These are phyloP conservation scores for Athrips mouffetella DNA, from an alignment of 2,888 invertebrate species.

Conservation along the genomic window DNA sequence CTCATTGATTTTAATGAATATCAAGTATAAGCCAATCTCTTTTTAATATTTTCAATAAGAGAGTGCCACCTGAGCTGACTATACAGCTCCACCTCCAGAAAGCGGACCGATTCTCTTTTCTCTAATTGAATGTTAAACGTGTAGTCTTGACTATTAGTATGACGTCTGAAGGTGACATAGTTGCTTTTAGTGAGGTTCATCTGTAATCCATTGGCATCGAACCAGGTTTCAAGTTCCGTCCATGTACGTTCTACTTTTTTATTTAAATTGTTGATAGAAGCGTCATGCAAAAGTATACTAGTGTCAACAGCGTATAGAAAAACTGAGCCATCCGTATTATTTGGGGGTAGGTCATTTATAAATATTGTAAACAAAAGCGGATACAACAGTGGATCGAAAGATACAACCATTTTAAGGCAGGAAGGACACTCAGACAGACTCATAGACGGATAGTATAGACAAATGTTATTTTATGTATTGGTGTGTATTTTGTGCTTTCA, in stretches of 20 bases:
- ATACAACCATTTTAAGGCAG: too few species aligned
- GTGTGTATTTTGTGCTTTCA: too few species aligned
- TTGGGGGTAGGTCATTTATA: background rate
- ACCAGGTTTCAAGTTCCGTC: background rate
- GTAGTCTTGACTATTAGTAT: background rate
- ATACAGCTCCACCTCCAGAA: background rate
- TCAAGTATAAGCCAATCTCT: background rate
- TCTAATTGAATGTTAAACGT: background rate
- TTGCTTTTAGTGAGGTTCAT: background rate
- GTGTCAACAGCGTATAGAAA: background rate
- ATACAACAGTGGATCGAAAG: too few species aligned
- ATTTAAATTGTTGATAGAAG: background rate
- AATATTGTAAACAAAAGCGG: constrained; percentile 31
- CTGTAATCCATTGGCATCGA: background rate
- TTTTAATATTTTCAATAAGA: background rate
- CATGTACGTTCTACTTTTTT: background rate
- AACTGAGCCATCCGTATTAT: background rate
- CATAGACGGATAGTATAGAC: too few species aligned
- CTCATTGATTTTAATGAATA: background rate
- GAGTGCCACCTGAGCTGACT: background rate
- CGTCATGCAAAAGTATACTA: background rate
- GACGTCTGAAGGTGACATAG: background rate
- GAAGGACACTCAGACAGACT: too few species aligned
- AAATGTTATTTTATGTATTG: too few species aligned
- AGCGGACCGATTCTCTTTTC: background rate